Evolutionary conservation across 1,140 invertebrate genomes (phyloP).

Genomic region (Cataglyphis hispanica): DNA sequence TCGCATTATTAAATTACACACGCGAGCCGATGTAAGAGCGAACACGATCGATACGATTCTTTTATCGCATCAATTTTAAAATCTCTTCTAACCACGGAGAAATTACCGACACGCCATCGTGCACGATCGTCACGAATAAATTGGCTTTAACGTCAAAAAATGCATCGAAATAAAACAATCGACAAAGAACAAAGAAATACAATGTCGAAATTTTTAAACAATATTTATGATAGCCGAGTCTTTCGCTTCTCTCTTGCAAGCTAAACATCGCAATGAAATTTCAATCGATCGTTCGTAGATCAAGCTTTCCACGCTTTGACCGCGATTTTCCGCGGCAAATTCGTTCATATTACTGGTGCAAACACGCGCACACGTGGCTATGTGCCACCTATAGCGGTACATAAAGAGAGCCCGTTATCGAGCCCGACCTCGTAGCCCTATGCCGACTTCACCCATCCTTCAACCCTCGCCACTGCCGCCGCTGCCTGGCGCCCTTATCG

Average conservation of each 20-base stretch:
- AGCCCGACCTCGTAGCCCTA: slow-evolving; percentile 61
- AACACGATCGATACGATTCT: slow-evolving; percentile 62
- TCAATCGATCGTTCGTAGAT: slow-evolving; percentile 66
- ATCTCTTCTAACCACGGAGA: slow-evolving; percentile 24
- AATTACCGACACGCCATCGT: slow-evolving; percentile 54
- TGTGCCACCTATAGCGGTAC: slow-evolving; percentile 47
- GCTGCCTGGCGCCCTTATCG: slow-evolving; percentile 77
- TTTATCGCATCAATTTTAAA: slow-evolving; percentile 62
- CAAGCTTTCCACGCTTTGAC: slow-evolving; percentile 53
- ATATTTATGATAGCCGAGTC: slow-evolving; percentile 31
- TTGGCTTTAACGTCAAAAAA: slow-evolving; percentile 11
- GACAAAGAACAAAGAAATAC: background rate
- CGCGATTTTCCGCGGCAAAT: slow-evolving; percentile 56
- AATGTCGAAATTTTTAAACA: background rate
- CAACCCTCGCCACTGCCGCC: slow-evolving; percentile 11
- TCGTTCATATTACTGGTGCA: slow-evolving; percentile 59
- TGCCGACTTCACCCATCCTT: slow-evolving; percentile 41
- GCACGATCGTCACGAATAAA: slow-evolving; percentile 41
- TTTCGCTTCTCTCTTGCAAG: background rate
- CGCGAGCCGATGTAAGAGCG: slow-evolving; percentile 60
- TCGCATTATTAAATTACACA: slow-evolving; percentile 63
- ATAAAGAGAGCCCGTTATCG: slow-evolving; percentile 77
- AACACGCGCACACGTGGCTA: slow-evolving; percentile 2
- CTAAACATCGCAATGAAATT: slow-evolving; percentile 34
- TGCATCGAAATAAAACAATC: background rate